Conservation (phyloP, 2,797 vertebrate species). For the Chelmon rostratus region DNA sequence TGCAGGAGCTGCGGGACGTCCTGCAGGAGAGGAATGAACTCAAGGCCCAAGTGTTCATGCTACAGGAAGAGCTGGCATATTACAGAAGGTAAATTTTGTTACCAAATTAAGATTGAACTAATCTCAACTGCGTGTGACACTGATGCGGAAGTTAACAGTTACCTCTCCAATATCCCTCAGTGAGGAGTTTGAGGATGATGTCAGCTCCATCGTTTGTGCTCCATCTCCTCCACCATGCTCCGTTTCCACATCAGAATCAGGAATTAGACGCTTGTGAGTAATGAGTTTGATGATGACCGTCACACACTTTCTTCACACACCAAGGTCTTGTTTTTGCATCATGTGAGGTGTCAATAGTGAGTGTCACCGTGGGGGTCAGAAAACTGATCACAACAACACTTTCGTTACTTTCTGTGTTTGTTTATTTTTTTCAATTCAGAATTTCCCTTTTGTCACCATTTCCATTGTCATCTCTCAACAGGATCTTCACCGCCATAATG, state of each 20-base stretch:
- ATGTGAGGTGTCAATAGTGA: not conserved
- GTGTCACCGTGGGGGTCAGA: not conserved
- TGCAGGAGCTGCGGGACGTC: constrained; percentile 94
- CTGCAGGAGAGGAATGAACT: constrained; percentile 94
- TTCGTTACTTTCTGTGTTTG: constrained; percentile 1
- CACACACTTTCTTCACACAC: not conserved
- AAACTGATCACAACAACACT: not conserved
- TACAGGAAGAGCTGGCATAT: constrained; percentile 94
- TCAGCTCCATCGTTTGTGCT: constrained; percentile 70
- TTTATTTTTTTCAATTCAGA: constrained; percentile 1
- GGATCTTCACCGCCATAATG: constrained; percentile 98
- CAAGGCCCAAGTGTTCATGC: constrained; percentile 92
- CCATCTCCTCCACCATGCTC: constrained; percentile 70
- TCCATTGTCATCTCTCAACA: constrained; percentile 76
- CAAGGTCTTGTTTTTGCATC: not conserved
- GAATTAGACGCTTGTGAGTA: constrained; percentile 95
- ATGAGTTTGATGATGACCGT: not conserved
- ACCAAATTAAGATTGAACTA: not conserved
- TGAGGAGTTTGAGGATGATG: constrained; percentile 91
- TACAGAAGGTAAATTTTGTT: constrained; percentile 88
- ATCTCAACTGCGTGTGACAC: not conserved
- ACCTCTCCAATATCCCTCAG: constrained; percentile 72
- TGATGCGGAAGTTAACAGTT: not conserved
- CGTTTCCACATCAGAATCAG: constrained; percentile 87
- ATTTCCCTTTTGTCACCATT: constrained; percentile 66